Percentiles rank a stretch among this genome's conserved stretches.
Evolutionary conservation across 1,140 invertebrate genomes (phyloP).

Genomic region (Drosophila kanapiae): DNA sequence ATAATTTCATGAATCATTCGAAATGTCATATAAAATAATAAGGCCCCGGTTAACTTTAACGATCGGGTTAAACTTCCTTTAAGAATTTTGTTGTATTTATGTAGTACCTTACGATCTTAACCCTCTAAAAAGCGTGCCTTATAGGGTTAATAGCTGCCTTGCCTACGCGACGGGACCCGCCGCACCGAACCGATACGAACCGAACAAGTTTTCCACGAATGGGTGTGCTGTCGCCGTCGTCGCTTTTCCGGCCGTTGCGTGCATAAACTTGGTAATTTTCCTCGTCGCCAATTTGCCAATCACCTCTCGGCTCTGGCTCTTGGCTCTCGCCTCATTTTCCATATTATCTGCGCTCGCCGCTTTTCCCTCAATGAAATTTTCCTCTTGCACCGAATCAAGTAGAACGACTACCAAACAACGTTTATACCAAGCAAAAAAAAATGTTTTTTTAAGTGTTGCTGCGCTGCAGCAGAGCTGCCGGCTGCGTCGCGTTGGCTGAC

Average conservation of each 20-base stretch:
- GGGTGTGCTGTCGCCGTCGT: conserved; percentile 51
- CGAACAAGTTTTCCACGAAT: conserved; percentile 73
- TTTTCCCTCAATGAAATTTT: conserved; percentile 71
- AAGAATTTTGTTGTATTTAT: background rate
- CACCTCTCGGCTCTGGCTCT: conserved; percentile 28
- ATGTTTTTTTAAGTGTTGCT: conserved; percentile 19
- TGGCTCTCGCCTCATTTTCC: conserved; percentile 25
- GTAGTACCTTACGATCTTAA: background rate
- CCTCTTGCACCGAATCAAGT: conserved; percentile 41
- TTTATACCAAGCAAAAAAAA: background rate
- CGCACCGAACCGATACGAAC: conserved; percentile 27
- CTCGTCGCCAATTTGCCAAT: conserved; percentile 59
- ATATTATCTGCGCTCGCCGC: conserved; percentile 22
- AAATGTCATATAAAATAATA: no score
- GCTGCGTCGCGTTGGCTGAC: conserved; percentile 67
- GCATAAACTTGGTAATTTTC: conserved; percentile 62
- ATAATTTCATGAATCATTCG: no score
- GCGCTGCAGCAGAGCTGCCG: conserved; percentile 18
- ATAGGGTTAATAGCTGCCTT: conserved; percentile 37
- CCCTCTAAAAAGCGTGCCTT: background rate
- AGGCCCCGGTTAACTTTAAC: background rate
- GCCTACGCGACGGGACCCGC: conserved; percentile 62
- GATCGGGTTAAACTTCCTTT: background rate
- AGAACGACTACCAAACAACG: background rate
- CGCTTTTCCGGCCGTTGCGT: conserved; percentile 61